Conservation (phyloP, 2,888 invertebrate species). For the Ornithoptera alexandrae region DNA sequence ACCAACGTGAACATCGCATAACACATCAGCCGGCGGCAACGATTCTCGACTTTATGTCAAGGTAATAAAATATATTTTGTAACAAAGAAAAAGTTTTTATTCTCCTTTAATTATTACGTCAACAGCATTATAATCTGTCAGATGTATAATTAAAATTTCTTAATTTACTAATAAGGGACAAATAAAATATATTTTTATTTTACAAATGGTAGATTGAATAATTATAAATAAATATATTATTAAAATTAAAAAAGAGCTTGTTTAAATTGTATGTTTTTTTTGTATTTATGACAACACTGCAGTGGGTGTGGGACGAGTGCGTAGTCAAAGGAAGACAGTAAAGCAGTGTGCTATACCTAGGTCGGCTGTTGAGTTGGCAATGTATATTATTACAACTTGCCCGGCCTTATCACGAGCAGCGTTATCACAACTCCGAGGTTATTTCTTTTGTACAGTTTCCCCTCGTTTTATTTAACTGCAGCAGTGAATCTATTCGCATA, state of each 20-base stretch:
- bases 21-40: background rate
- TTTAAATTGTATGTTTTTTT: background rate
- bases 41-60: conserved; percentile 8
- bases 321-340: conserved; percentile 40
- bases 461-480: conserved; percentile 52
- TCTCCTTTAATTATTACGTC: background rate
- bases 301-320: conserved; percentile 66
- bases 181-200: conserved; percentile 17
- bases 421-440: conserved; percentile 64
- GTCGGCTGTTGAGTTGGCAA: conserved; percentile 75
- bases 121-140: conserved; percentile 2
- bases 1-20: conserved; percentile 32
- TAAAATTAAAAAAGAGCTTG: conserved; percentile 10
- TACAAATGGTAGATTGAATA: background rate
- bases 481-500: conserved; percentile 4
- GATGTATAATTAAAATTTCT: conserved; percentile 4
- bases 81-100: background rate
- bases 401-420: conserved; percentile 39
- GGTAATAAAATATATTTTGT: conserved; percentile 9
- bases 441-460: conserved; percentile 65
- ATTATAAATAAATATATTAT: background rate
- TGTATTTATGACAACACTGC: conserved; percentile 58
- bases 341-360: conserved; percentile 76
- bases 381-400: conserved; percentile 67
- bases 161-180: background rate